Evolutionary conservation across 1,140 invertebrate species (phyloP), one percentile per base, ranked within the genome.

Genomic region (Rhynchophorus ferrugineus): DNA sequence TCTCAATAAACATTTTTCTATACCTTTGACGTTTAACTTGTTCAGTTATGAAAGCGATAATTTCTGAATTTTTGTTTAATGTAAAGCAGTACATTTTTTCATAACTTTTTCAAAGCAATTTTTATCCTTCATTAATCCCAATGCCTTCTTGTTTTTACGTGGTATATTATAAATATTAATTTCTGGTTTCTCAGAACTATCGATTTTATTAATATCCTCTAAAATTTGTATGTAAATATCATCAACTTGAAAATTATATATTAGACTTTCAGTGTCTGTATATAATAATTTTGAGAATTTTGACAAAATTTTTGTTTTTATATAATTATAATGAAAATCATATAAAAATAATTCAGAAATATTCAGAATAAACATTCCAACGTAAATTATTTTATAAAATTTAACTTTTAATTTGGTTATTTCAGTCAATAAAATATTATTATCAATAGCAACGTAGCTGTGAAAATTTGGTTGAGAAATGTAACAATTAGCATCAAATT

Each of bases 61-160:
- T n/a, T n/a, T n/a, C n/a, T n/a, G n/a, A n/a, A n/a, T n/a, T n/a
- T n/a, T n/a, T n/a, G n/a, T n/a, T n/a, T n/a, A n/a, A n/a, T n/a
- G n/a, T n/a, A n/a, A n/a, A n/a, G n/a, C n/a, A n/a, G n/a, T 48
- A 65, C 68, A 75, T 58, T 69, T 62, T 7, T 36, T 54, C 38
- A 75, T 65, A 33, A 67, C 59, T 45, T 48, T 49, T 7, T 69
- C 69, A 53, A n/a, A n/a, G n/a, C 62, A 65, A 18, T 61, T 61
- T 61, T 78, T 74, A 65, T 75, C 73, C 62, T 75, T 78, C 56
- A 76, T 70, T 61, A 73, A 68, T 5, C 74, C 72, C 3, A 72
- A 17, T 3, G 72, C 65, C 55, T 78, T 77, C 59, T 73, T 74
- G 56, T 75, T 75, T 33, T 46, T 45, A 44, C 43, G 41, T 8